phyloP scores from a whole-genome alignment of 2,888 invertebrate genomes.

The Blomia tropicalis region DNA sequence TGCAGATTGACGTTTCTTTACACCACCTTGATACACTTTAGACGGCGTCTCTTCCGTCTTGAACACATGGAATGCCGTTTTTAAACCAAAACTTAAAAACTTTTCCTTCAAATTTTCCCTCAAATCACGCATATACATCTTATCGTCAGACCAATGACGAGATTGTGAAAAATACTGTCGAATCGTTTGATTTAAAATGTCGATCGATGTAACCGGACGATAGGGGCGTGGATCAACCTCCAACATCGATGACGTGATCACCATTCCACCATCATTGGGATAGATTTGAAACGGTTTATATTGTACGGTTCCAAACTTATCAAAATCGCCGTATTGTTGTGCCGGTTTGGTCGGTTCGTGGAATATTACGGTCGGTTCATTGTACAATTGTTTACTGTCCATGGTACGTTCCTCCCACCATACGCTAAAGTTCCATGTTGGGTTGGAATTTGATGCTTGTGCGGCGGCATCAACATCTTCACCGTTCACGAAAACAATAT shows the following conservation, averaged over 20 bases:
- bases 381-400: constrained; percentile 13
- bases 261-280: neutral
- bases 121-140: constrained; percentile 17
- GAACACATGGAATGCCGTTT: constrained; percentile 23
- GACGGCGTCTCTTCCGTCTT: constrained; percentile 21
- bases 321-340: constrained; percentile 16
- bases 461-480: too few relatives aligned
- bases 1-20: constrained; percentile 27
- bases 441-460: too few relatives aligned
- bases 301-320: constrained; percentile 9
- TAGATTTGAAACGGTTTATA: constrained; percentile 8
- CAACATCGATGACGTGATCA: constrained; percentile 8
- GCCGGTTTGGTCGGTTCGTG: constrained; percentile 16
- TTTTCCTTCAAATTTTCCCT: constrained; percentile 21
- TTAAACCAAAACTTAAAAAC: constrained; percentile 19
- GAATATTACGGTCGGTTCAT: constrained; percentile 20
- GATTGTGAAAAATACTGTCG: constrained; percentile 13
- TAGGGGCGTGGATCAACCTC: constrained; percentile 3
- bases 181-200: constrained; percentile 12
- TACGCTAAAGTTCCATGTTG: constrained; percentile 20
- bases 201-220: constrained; percentile 13
- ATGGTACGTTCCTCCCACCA: constrained; percentile 18
- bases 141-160: constrained; percentile 20
- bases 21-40: too few relatives aligned
- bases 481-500: too few relatives aligned